These are phyloP conservation scores for Bubo bubo DNA, from an alignment of 2,113 vertebrate genomes.

Conservation along the genomic window DNA sequence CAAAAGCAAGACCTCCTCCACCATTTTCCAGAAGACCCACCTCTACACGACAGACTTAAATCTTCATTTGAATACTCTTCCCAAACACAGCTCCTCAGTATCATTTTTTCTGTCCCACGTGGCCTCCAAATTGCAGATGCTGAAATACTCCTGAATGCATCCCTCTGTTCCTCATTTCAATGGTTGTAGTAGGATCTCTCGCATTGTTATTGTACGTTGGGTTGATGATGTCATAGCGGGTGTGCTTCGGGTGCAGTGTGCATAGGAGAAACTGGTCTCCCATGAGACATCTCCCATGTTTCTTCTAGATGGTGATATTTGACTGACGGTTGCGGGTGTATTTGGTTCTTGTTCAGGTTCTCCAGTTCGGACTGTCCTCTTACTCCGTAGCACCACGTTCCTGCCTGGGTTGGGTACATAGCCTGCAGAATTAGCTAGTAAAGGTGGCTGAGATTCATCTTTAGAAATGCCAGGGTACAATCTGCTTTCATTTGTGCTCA, in stretches of 20 bases:
- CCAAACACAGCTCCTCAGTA: neutral
- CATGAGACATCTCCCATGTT: neutral
- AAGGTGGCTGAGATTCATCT: neutral
- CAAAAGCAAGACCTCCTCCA: neutral
- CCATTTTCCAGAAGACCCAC: neutral
- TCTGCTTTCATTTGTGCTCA: neutral
- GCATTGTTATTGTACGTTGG: fast-evolving
- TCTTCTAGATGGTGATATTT: neutral
- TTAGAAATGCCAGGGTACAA: neutral
- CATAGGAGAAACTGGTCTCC: neutral
- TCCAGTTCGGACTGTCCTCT: neutral
- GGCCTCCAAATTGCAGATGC: neutral
- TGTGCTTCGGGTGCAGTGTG: neutral
- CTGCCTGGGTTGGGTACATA: neutral
- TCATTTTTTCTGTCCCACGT: neutral
- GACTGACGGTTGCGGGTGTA: neutral
- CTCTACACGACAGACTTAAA: neutral
- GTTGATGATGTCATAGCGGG: neutral
- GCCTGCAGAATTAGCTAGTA: neutral
- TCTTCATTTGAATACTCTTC: neutral
- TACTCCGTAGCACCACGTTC: neutral
- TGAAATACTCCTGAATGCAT: neutral
- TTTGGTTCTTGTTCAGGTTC: neutral
- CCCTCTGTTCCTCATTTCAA: neutral
- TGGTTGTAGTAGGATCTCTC: neutral